These are phyloP conservation scores for Uropetala carovei DNA, from an alignment of 2,888 invertebrate species.

Conservation along the genomic window DNA sequence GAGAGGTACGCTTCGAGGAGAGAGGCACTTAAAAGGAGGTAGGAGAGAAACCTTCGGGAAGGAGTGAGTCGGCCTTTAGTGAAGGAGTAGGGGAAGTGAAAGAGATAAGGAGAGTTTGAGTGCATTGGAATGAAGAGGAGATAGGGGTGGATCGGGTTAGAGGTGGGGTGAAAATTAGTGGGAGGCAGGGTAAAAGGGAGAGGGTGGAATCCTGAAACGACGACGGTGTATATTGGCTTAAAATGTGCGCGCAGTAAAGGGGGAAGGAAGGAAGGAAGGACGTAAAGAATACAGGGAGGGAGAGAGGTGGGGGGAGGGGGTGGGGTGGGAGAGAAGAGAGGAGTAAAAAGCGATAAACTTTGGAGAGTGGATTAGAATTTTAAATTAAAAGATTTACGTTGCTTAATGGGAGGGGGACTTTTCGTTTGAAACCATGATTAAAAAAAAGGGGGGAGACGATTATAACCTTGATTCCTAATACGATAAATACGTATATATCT, in stretches of 20 bases:
- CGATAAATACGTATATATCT: neutral
- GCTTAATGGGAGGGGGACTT: neutral
- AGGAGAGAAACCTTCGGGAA: neutral
- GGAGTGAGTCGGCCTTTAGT: neutral
- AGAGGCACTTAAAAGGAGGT: neutral
- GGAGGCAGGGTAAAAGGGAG: neutral
- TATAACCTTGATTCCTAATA: neutral
- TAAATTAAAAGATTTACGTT: slow-evolving; percentile 1
- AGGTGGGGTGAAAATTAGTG: too few relatives aligned
- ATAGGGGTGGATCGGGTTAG: neutral
- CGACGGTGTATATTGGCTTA: neutral
- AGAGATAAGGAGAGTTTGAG: neutral
- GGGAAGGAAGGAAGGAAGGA: neutral
- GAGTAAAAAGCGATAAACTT: slow-evolving; percentile 31
- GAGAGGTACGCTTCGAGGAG: slow-evolving; percentile 4
- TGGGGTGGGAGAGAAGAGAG: neutral
- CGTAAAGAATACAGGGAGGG: neutral
- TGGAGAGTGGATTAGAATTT: neutral
- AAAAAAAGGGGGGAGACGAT: neutral
- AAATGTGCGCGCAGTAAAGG: slow-evolving; percentile 5
- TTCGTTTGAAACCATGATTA: neutral
- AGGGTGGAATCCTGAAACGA: neutral
- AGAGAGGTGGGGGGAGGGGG: neutral
- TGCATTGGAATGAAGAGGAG: slow-evolving; percentile 33
- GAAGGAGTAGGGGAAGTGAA: neutral